These are phyloP conservation scores for Thunnus albacares DNA, from an alignment of 2,797 vertebrate genomes.

Conservation along the genomic window DNA sequence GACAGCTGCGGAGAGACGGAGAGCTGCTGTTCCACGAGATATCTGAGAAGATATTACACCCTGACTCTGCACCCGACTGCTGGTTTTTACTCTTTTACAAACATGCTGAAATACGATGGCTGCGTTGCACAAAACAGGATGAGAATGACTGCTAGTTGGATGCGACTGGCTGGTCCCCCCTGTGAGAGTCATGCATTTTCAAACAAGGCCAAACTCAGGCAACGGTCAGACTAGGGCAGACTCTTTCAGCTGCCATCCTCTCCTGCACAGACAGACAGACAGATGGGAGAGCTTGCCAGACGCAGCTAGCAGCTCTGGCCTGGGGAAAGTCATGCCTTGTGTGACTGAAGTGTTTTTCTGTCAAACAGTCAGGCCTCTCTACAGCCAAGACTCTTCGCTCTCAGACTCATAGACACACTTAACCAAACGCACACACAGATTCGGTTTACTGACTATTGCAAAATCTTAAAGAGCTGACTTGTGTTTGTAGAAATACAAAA, in stretches of 20 bases:
- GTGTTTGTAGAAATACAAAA: not conserved
- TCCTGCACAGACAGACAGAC: constrained; percentile 47
- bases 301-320: constrained; percentile 29
- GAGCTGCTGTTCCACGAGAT: constrained; percentile 16
- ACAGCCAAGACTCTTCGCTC: constrained; percentile 27
- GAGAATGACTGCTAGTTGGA: constrained; percentile 21
- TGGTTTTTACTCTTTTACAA: constrained; percentile 14
- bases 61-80: constrained; percentile 3
- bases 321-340: constrained; percentile 42
- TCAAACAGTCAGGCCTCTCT: constrained; percentile 38
- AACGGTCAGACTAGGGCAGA: constrained; percentile 38
- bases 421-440: constrained; percentile 22
- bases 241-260: constrained; percentile 11
- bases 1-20: constrained; percentile 9
- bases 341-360: constrained; percentile 51
- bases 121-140: constrained; percentile 18
- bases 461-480: constrained; percentile 12
- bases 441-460: not conserved
- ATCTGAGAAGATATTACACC: constrained; percentile 26
- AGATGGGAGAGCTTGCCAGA: constrained; percentile 48
- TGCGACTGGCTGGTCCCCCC: not conserved
- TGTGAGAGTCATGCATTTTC: constrained; percentile 32
- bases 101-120: constrained; percentile 37
- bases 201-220: constrained; percentile 10
- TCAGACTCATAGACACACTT: constrained; percentile 20